These are phyloP conservation scores for Malacoctenus gilli DNA, from an alignment of 2,797 vertebrate species.

Conservation along the genomic window DNA sequence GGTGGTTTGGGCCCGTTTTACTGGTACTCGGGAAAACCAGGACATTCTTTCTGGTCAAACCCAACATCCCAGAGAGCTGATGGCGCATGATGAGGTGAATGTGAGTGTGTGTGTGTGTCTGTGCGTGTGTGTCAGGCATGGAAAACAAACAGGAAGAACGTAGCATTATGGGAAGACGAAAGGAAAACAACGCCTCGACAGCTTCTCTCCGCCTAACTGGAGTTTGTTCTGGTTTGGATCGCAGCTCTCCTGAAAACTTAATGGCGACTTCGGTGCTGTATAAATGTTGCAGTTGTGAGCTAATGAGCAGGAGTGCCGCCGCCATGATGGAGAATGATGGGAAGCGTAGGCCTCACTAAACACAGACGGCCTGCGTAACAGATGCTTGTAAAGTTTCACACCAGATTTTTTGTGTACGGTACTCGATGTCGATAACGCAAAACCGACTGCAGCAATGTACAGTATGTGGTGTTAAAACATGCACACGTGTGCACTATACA, in stretches of 20 bases:
- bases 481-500: constrained; percentile 33
- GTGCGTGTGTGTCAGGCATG: constrained; percentile 53
- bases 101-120: constrained; percentile 54
- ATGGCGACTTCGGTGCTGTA: neutral
- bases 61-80: constrained; percentile 69
- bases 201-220: constrained; percentile 11
- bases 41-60: constrained; percentile 75
- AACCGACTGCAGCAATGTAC: constrained; percentile 57
- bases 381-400: constrained; percentile 3
- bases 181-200: constrained; percentile 23
- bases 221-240: no score
- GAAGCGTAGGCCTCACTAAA: constrained; percentile 10
- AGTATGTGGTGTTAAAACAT: constrained; percentile 46
- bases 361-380: constrained; percentile 14
- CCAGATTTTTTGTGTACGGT: constrained; percentile 11
- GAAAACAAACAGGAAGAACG: constrained; percentile 50
- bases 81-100: constrained; percentile 62
- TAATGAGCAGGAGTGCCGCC: constrained; percentile 12
- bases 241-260: no score
- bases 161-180: constrained; percentile 28
- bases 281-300: neutral
- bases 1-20: constrained; percentile 67
- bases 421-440: constrained; percentile 15
- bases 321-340: neutral
- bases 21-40: constrained; percentile 69